Evolutionary conservation across 1,140 invertebrate genomes (phyloP), one percentile per base, ranked within the genome.

Genomic region (Lepidurus couesii): DNA sequence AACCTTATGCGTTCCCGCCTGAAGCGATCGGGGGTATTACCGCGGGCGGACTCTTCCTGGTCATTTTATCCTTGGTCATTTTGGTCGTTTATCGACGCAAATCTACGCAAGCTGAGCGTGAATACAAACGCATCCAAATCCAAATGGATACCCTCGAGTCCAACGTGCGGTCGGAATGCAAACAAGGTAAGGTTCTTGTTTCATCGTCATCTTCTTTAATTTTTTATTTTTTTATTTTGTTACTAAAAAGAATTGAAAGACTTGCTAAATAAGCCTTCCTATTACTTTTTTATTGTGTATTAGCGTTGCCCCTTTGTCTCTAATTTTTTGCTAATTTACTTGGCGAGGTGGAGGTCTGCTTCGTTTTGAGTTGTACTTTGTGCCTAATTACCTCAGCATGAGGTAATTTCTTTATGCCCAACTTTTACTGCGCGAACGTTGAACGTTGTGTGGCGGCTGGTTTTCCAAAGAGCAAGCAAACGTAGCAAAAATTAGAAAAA

Each of bases 71-170:
- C 82, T 89, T 95, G 80, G 88, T 96, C 74, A 92, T 97, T 26
- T 87, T 98, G 53, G 89, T 96, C 44, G 90, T 96, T 81, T 97
- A 96, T 83, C 87, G 95, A 80, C 88, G 96, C 75, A 95, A 97
- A 86, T 96, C 93, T 75, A 97, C 95, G 3, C 94, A 97, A 86
- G 95, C 96, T 1, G 95, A 98, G 85, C 86, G 96, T 65, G 96
- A 98, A 84, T 98, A 98, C 85, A 97, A 97, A 85, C 90, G 97
- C 44, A 98, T 99, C 84, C 97, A 99, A 86, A 96, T 98, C 82
- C 97, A 99, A 86, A 98, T 99, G 94, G 97, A 99, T 82, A 98
- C 96, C n/a, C 86, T 99, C 73, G 97, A 99, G 85, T 97, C 95
- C 83, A 98, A 98, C 85, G 97, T 99, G 0, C 89, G 97, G 75